Evolutionary conservation across 2,797 vertebrate genomes (phyloP), one percentile per base, ranked within the genome.

Genomic region (Galago senegalensis): DNA sequence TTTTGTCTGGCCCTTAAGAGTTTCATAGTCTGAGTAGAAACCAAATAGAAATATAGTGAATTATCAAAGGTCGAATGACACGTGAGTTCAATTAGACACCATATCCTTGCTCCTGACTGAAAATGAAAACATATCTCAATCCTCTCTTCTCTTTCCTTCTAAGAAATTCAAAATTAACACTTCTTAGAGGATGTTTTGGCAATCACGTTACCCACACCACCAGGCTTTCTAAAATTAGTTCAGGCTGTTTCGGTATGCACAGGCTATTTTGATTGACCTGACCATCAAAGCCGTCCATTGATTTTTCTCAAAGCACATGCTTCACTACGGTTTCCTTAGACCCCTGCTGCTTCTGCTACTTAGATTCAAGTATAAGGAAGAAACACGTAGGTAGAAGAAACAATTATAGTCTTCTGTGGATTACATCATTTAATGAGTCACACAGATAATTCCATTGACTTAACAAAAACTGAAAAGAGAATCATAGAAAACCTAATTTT

Each of bases 251-350:
- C 20, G 20, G 25, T 43, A 67, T 72, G 21, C 31, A 86, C 3
- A 69, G 20, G 40, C 3, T 94, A 2, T 79, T 93, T 95, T 92
- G 56, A 93, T 84, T 96, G 86, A 90, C 31, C 34, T 90, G n/a
- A 53, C 53, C 6, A 87, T 95, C 58, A 96, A 94, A 97, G 60
- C 7, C 92, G 12, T 72, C 18, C 67, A 93, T 80, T 91, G 87
- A 96, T 94, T 95, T 96, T 96, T 93, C 37, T 85, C 46, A 67
- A 75, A 86, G 82, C 14, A 53, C 73, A 88, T 84, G 1, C 5
- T 93, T 83, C 31, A 63, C 79, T 83, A 67, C 3, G 73, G 69
- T 92, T 94, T 97, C 31, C 79, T 92, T 80, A 61, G 31, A 69
- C 11, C 65, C 46, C 69, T 80, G 72, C 63, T 93, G 53, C 40